Evolutionary conservation across 2,113 vertebrate species (phyloP), one percentile per base, ranked within the genome.

Genomic region (Salvelinus alpinus): DNA sequence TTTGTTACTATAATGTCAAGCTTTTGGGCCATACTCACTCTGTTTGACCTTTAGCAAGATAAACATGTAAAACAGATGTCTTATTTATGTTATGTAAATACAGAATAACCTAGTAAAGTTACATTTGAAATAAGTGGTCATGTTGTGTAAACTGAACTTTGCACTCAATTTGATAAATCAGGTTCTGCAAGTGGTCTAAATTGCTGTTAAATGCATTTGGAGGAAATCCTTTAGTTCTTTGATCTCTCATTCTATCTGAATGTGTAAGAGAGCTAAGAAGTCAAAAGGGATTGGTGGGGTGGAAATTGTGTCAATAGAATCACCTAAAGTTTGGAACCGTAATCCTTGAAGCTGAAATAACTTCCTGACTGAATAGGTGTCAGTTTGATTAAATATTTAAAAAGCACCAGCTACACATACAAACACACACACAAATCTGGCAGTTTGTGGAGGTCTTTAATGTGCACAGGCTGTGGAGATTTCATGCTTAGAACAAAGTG

Each of bases 361-460:
- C 82, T 88, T 90, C 84, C 88, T 85, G 77, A 69, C 78, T 74
- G 73, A 80, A 82, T 87, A 84, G 85, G 89, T 88, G 81, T 83
- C 47, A 71, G 76, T 75, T 72, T 75, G 71, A 86, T 82, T 86
- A 85, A 74, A 44, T 73, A 71, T 73, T 14, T 78, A 29, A 84
- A 86, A 84, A 74, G 78, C 75, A 66, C 67, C 38, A 25, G 59
- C 34, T 29, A 74, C 62, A 47, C 73, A 29, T 16, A 18, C 20
- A 70, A 34, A 62, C 16, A 34, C 57, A 79, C 79, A 74, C 78
- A 70, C 72, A 73, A 22, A 71, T 71, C 57, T 68, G 38, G 80
- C 59, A 27, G 74, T 73, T 74, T 78, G 71, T 47, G 62, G 80
- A 80, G 65, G 71, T 67, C 84, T 90, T 91, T 89, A 86, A 87